Conservation (phyloP, 2,888 invertebrate species). For the Watsonalla binaria region DNA sequence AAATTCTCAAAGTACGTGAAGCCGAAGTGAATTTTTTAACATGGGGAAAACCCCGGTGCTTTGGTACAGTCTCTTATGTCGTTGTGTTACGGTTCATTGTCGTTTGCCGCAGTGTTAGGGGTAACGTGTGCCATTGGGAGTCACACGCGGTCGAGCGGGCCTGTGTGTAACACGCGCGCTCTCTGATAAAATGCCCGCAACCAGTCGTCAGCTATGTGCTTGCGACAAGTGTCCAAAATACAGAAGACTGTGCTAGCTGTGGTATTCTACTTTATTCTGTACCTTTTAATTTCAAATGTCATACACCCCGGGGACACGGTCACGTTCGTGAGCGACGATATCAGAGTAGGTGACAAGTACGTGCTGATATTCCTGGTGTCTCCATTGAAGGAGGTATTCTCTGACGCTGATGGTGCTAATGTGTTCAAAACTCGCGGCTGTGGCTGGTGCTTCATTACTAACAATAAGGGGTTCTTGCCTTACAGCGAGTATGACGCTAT, state of each 20-base stretch:
- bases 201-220: conserved; percentile 37
- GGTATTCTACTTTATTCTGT: conserved; percentile 34
- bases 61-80: not conserved
- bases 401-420: conserved; percentile 42
- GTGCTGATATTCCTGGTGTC: conserved; percentile 40
- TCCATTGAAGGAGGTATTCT: conserved; percentile 28
- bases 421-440: conserved; percentile 38
- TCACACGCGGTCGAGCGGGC: conserved; percentile 39
- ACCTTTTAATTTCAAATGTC: conserved; percentile 33
- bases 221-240: conserved; percentile 42
- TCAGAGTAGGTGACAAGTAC: conserved; percentile 43
- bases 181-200: conserved; percentile 19
- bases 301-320: conserved; percentile 29
- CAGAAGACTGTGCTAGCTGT: conserved; percentile 36
- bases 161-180: conserved; percentile 29
- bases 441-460: conserved; percentile 48
- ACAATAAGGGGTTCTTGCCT: conserved; percentile 51
- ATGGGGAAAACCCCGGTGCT: not conserved
- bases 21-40: not conserved
- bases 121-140: conserved; percentile 36
- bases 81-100: not conserved
- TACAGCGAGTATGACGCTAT: conserved; percentile 50
- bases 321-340: conserved; percentile 40
- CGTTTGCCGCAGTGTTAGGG: conserved; percentile 18
- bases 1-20: not conserved